phyloP scores from a whole-genome alignment of 2,113 vertebrate species.

The Phrynosoma blainvillii region DNA sequence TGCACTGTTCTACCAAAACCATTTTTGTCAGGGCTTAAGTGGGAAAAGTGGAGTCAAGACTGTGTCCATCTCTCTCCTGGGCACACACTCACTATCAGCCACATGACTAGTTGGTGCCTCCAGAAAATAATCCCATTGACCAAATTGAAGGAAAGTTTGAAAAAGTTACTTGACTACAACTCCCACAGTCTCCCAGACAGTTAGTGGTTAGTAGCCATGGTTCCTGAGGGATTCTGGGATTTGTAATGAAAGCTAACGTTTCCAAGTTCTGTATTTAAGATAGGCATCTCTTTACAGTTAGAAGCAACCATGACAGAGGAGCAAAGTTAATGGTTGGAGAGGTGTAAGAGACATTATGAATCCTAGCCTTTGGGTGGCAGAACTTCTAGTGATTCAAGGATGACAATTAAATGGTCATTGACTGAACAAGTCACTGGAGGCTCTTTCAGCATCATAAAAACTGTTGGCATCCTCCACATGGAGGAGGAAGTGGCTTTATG shows the following conservation, averaged over 20 bases:
- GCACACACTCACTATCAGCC: too few relatives aligned
- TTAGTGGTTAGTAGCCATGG: too few relatives aligned
- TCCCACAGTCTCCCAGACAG: too few relatives aligned
- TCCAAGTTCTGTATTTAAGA: neutral
- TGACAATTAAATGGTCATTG: neutral
- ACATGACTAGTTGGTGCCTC: too few relatives aligned
- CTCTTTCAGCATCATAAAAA: neutral
- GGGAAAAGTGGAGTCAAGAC: too few relatives aligned
- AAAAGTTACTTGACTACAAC: too few relatives aligned
- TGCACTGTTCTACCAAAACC: too few relatives aligned
- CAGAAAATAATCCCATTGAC: too few relatives aligned
- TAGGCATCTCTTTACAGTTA: neutral
- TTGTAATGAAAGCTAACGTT: neutral
- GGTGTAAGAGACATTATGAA: neutral
- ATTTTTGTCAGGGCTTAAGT: too few relatives aligned
- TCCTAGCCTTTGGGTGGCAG: neutral
- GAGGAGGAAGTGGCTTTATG: neutral
- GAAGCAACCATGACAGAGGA: neutral
- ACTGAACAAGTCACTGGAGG: neutral
- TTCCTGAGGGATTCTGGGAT: too few relatives aligned
- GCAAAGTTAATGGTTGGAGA: neutral
- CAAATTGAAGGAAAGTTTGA: too few relatives aligned
- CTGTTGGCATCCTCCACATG: neutral
- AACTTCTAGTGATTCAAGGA: neutral
- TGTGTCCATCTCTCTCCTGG: too few relatives aligned